Evolutionary conservation across 2,888 invertebrate genomes (phyloP).

Genomic region (Catocala nupta): DNA sequence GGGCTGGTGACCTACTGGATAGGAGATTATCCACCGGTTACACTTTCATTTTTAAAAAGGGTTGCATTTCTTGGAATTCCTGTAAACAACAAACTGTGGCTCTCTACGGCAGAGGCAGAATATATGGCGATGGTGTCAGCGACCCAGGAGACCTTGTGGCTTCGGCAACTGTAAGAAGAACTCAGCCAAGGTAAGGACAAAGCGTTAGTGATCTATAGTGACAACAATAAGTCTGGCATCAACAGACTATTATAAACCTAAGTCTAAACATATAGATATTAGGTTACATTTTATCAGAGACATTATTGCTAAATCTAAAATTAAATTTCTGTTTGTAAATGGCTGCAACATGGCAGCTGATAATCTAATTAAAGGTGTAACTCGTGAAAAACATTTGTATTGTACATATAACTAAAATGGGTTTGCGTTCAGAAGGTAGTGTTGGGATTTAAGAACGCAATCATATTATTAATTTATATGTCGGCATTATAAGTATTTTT

Average conservation of each 20-base stretch:
- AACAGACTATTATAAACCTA: conserved; percentile 43
- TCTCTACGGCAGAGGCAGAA: conserved; percentile 45
- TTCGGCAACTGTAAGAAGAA: conserved; percentile 35
- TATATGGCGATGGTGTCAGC: conserved; percentile 41
- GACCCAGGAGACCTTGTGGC: conserved; percentile 38
- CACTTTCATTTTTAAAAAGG: conserved; percentile 46
- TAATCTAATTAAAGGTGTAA: conserved; percentile 29
- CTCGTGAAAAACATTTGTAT: conserved; percentile 30
- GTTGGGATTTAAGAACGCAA: not conserved
- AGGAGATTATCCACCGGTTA: conserved; percentile 49
- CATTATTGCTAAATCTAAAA: conserved; percentile 25
- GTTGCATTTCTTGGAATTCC: conserved; percentile 43
- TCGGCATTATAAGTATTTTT: too few species aligned
- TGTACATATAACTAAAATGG: conserved; percentile 37
- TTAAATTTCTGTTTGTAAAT: conserved; percentile 36
- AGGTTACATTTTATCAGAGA: conserved; percentile 33
- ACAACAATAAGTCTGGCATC: conserved; percentile 43
- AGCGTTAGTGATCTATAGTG: conserved; percentile 33
- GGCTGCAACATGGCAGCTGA: conserved; percentile 37
- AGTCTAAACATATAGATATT: conserved; percentile 35
- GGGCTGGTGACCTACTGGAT: conserved; percentile 39
- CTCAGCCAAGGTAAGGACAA: conserved; percentile 30
- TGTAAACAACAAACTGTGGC: conserved; percentile 42
- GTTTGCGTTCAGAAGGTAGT: conserved; percentile 10
- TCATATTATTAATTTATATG: too few species aligned